These are phyloP conservation scores for Ceratina calcarata DNA, from an alignment of 1,140 invertebrate genomes.

Conservation along the genomic window DNA sequence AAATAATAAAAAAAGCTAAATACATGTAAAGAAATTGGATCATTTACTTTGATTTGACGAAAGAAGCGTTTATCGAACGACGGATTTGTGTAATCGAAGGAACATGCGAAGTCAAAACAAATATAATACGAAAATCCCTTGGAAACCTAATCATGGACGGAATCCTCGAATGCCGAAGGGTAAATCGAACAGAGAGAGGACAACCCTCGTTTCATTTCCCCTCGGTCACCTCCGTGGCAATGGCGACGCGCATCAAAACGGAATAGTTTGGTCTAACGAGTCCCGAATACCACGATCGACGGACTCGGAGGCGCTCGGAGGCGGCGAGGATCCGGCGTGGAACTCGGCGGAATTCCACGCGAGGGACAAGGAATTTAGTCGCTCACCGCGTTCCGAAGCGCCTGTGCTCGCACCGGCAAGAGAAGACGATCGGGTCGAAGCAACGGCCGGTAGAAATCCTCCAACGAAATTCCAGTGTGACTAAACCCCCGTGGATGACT, in stretches of 20 bases:
- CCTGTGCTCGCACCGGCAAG: background rate
- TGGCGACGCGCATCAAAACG: slow-evolving; percentile 29
- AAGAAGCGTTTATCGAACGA: too few species aligned
- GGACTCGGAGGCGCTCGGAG: background rate
- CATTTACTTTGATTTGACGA: too few species aligned
- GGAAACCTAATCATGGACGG: background rate
- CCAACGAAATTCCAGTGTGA: slow-evolving; percentile 74
- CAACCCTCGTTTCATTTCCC: slow-evolving; percentile 21
- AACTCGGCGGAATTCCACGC: slow-evolving; percentile 46
- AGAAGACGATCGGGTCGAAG: slow-evolving; percentile 45
- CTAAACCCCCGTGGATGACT: slow-evolving; percentile 73
- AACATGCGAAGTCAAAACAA: too few species aligned
- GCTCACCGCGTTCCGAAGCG: slow-evolving; percentile 38
- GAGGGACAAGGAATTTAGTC: slow-evolving; percentile 44
- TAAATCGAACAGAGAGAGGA: background rate
- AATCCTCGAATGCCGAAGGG: background rate
- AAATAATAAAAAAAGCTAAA: too few species aligned
- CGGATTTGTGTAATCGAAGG: background rate
- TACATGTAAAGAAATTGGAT: too few species aligned
- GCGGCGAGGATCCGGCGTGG: background rate
- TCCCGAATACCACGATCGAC: slow-evolving; percentile 39
- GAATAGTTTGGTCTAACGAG: slow-evolving; percentile 36
- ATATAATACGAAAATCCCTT: background rate
- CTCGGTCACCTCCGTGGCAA: background rate
- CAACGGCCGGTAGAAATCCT: slow-evolving; percentile 56